Conservation (phyloP, 2,113 vertebrate species). For the Sisor rabdophorus region DNA sequence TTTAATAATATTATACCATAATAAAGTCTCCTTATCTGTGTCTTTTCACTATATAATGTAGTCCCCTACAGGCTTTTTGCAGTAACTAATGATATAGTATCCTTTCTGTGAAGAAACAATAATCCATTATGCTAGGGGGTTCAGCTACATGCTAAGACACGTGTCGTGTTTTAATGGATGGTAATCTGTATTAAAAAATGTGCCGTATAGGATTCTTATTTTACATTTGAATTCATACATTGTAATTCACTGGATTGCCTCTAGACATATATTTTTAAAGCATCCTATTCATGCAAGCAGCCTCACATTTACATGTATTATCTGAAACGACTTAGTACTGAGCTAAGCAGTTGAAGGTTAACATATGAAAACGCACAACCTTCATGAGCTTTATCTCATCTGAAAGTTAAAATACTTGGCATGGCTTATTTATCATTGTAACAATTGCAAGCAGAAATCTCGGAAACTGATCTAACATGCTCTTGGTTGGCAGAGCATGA, state of each 20-base stretch:
- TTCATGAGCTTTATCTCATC: not conserved
- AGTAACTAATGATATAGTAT: not conserved
- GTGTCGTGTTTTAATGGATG: too few relatives aligned
- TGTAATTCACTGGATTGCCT: not conserved
- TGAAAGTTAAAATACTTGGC: not conserved
- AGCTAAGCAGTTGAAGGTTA: conserved; percentile 1
- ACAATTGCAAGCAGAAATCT: not conserved
- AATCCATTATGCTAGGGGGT: not conserved
- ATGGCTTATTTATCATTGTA: not conserved
- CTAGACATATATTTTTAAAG: too few relatives aligned
- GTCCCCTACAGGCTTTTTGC: not conserved
- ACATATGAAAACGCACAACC: not conserved
- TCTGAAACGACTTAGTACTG: not conserved
- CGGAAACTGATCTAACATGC: conserved; percentile 30
- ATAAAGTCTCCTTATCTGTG: too few relatives aligned
- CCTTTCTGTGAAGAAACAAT: not conserved
- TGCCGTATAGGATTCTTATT: not conserved
- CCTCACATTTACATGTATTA: not conserved
- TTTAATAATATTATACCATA: too few relatives aligned
- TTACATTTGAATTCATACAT: not conserved
- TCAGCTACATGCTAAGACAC: too few relatives aligned
- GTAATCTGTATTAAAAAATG: too few relatives aligned
- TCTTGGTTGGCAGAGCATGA: conserved; percentile 29
- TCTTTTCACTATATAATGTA: not conserved
- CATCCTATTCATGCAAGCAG: not conserved